Evolutionary conservation across 2,797 vertebrate species (phyloP).

Genomic region (Hydrocynus forskahlii): DNA sequence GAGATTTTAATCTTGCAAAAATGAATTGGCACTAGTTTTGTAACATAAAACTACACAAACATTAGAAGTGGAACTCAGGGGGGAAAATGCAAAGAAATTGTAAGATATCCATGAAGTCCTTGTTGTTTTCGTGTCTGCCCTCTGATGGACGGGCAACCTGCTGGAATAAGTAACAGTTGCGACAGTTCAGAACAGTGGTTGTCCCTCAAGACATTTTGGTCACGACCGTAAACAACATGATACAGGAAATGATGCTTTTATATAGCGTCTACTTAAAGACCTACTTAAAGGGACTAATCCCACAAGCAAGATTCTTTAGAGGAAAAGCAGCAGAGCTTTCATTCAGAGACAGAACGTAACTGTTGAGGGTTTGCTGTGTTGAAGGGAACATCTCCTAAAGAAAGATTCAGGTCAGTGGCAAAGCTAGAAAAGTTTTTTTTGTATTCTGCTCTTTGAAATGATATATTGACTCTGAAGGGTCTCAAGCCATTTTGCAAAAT

Average conservation of each 20-base stretch:
- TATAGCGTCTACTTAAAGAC: neutral
- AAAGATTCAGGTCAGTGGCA: constrained; percentile 1
- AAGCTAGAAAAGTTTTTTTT: neutral
- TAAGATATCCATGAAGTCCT: too few relatives aligned
- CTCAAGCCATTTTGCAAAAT: neutral
- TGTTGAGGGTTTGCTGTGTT: neutral
- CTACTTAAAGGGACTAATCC: neutral
- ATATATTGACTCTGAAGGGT: neutral
- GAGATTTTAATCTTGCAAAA: too few relatives aligned
- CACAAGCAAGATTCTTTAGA: neutral
- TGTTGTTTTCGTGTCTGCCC: too few relatives aligned
- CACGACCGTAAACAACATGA: neutral
- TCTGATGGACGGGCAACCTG: too few relatives aligned
- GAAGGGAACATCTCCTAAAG: neutral
- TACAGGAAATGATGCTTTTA: neutral
- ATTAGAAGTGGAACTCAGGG: too few relatives aligned
- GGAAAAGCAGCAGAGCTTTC: neutral
- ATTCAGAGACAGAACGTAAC: constrained; percentile 7
- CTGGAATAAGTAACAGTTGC: too few relatives aligned
- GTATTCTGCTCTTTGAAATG: neutral
- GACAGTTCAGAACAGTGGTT: neutral
- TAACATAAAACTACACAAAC: too few relatives aligned
- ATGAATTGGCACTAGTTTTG: too few relatives aligned
- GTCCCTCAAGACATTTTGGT: neutral
- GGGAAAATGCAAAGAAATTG: too few relatives aligned